These are phyloP conservation scores for Tromatobia lineatoria DNA, from an alignment of 2,888 invertebrate genomes.

Conservation along the genomic window DNA sequence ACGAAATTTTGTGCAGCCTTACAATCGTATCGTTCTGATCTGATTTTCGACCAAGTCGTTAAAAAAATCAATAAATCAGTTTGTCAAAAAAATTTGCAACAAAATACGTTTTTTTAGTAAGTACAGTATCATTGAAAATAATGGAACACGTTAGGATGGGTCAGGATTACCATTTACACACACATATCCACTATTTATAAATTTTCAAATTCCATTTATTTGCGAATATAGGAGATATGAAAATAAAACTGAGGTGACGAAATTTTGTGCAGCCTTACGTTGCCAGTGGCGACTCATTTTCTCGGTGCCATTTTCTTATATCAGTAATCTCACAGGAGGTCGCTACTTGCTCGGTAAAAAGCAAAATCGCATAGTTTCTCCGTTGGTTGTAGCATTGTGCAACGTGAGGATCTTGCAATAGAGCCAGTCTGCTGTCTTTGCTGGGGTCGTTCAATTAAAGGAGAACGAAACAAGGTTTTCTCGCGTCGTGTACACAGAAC, in stretches of 20 bases:
- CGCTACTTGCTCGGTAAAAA: neutral
- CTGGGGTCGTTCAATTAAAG: slow-evolving; percentile 37
- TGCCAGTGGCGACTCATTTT: neutral
- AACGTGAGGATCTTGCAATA: slow-evolving; percentile 11
- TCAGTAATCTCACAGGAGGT: neutral
- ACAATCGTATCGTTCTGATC: too few relatives aligned
- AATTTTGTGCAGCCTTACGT: neutral
- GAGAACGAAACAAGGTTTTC: slow-evolving; percentile 35
- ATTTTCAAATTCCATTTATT: neutral
- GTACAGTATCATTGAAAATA: too few relatives aligned
- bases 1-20: too few relatives aligned
- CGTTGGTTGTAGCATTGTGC: neutral
- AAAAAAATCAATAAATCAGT: too few relatives aligned
- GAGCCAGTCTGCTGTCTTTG: slow-evolving; percentile 10
- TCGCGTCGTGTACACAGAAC: neutral
- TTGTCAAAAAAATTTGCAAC: too few relatives aligned
- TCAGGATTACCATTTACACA: neutral
- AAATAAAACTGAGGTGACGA: neutral
- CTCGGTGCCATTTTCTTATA: neutral
- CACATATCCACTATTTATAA: neutral
- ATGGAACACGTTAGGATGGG: too few relatives aligned
- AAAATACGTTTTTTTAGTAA: too few relatives aligned
- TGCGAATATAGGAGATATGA: neutral
- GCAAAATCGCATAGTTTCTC: slow-evolving; percentile 13
- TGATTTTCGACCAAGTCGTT: too few relatives aligned